Conservation (phyloP, 1,140 invertebrate species). For the Medauroidea extradentata region DNA sequence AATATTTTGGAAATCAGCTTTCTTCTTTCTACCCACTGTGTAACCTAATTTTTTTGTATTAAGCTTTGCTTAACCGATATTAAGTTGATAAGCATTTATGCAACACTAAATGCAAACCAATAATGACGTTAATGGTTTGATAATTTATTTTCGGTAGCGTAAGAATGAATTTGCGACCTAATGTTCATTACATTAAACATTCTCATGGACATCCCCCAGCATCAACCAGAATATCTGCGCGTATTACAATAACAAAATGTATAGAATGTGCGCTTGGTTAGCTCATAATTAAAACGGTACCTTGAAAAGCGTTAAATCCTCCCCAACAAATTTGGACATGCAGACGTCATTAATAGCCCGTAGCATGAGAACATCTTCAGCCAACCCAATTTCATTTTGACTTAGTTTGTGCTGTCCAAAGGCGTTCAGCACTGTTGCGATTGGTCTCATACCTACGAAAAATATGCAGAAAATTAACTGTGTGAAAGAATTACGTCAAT, state of each 20-base stretch:
- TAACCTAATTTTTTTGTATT: no score
- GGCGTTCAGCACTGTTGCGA: slow-evolving; percentile 48
- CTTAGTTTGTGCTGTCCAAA: slow-evolving; percentile 52
- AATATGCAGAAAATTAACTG: background rate
- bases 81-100: no score
- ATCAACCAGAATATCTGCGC: background rate
- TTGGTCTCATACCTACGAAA: slow-evolving; percentile 30
- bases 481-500: no score
- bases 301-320: slow-evolving; percentile 50
- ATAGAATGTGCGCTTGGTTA: background rate
- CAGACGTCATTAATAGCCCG: slow-evolving; percentile 56
- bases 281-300: slow-evolving; percentile 18
- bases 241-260: background rate
- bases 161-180: no score
- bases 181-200: no score
- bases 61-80: no score
- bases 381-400: slow-evolving; percentile 48
- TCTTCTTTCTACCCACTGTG: no score
- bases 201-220: no score
- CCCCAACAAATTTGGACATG: slow-evolving; percentile 53
- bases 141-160: no score
- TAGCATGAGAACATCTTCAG: slow-evolving; percentile 43
- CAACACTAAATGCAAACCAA: no score
- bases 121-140: no score
- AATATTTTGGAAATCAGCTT: no score